Evolutionary conservation across 2,113 vertebrate genomes (phyloP).

Genomic region (Hippocampus zosterae): DNA sequence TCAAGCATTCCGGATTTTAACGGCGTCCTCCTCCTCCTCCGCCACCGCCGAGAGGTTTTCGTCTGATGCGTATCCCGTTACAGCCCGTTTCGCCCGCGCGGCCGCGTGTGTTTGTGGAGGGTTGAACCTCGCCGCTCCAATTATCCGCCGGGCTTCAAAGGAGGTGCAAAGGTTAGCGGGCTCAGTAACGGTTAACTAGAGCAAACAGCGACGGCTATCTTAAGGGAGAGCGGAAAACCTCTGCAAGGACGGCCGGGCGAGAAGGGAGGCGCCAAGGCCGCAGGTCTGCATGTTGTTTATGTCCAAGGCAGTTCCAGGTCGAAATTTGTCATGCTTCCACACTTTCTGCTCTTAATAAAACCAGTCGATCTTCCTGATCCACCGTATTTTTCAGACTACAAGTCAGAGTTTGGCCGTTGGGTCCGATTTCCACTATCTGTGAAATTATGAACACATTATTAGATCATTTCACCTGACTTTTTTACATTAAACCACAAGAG

Average conservation of each 20-base stretch:
- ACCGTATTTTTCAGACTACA: too few species aligned
- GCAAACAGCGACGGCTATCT: constrained; percentile 41
- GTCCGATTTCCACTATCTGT: too few species aligned
- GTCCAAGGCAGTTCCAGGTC: not conserved
- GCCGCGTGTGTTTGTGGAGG: constrained; percentile 20
- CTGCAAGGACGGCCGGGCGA: constrained; percentile 10
- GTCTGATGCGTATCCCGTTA: constrained; percentile 8
- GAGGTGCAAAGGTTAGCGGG: constrained; percentile 35
- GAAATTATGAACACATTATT: too few species aligned
- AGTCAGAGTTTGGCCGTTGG: too few species aligned
- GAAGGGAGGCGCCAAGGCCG: not conserved
- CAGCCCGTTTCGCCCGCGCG: not conserved
- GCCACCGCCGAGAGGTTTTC: not conserved
- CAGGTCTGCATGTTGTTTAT: not conserved
- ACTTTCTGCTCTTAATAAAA: too few species aligned
- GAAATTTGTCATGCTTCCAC: too few species aligned
- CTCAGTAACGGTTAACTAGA: constrained; percentile 41
- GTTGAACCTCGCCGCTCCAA: constrained; percentile 25
- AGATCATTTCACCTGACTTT: too few species aligned
- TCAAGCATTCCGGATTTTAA: constrained; percentile 20
- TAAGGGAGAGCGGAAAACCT: constrained; percentile 42
- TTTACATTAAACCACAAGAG: too few species aligned
- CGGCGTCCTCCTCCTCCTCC: not conserved
- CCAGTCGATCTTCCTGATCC: too few species aligned
- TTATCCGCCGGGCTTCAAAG: constrained; percentile 36